phyloP scores from a whole-genome alignment of 1,140 invertebrate genomes.

The Leguminivora glycinivorella region DNA sequence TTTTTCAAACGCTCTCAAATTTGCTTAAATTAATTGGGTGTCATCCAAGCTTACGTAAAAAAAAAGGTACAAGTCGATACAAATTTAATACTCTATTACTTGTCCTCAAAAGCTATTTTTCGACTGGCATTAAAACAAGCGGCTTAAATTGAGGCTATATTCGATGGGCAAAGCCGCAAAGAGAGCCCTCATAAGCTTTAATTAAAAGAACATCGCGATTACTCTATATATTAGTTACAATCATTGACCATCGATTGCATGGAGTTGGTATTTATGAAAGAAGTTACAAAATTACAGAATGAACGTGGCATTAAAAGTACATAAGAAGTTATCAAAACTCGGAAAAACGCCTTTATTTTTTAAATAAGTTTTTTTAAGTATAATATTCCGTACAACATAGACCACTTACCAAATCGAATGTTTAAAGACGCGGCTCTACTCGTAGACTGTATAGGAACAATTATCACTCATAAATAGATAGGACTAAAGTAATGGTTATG shows the following conservation, averaged over 20 bases:
- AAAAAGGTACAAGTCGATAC: not conserved
- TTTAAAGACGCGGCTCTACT: too few species aligned
- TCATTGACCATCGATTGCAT: slow-evolving; percentile 42
- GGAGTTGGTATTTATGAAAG: slow-evolving; percentile 32
- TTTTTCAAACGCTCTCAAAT: slow-evolving; percentile 3
- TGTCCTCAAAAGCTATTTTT: not conserved
- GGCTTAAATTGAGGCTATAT: slow-evolving; percentile 36
- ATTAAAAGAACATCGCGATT: slow-evolving; percentile 65
- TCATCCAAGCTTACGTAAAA: not conserved
- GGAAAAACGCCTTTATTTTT: too few species aligned
- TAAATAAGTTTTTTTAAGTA: too few species aligned
- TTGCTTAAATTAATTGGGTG: slow-evolving; percentile 21
- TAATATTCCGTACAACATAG: too few species aligned
- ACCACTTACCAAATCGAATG: too few species aligned
- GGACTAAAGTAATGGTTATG: too few species aligned
- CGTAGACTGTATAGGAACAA: too few species aligned
- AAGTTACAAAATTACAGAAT: not conserved
- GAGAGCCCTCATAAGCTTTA: slow-evolving; percentile 53
- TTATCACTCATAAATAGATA: too few species aligned
- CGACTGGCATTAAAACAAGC: not conserved
- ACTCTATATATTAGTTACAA: slow-evolving; percentile 59
- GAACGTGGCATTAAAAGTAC: too few species aligned
- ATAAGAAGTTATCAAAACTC: too few species aligned
- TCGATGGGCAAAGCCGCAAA: slow-evolving; percentile 43
- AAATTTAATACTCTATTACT: not conserved